Evolutionary conservation across 1,140 invertebrate species (phyloP).

Genomic region (Penaeus chinensis): DNA sequence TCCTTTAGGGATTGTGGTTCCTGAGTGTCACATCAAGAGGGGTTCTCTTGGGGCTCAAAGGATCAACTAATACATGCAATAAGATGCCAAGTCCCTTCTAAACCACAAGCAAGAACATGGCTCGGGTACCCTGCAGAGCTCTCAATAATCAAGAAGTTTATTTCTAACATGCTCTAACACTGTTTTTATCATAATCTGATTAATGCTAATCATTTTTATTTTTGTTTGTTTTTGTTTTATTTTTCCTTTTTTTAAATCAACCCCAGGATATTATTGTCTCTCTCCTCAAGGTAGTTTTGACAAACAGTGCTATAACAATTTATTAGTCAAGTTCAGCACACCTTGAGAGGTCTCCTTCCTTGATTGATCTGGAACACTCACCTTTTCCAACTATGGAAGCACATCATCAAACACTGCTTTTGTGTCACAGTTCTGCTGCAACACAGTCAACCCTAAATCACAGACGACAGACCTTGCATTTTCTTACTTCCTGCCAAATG

Average conservation of each 20-base stretch:
- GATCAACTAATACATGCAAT: slow-evolving; percentile 44
- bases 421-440: slow-evolving; percentile 34
- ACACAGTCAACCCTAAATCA: slow-evolving; percentile 56
- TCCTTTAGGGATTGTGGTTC: not conserved
- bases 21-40: not conserved
- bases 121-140: too few species aligned
- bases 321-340: slow-evolving; percentile 18
- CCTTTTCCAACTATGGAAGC: slow-evolving; percentile 57
- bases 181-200: not conserved
- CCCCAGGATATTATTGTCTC: too few species aligned
- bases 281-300: not conserved
- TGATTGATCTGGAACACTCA: slow-evolving; percentile 31
- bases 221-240: too few species aligned
- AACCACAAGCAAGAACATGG: slow-evolving; percentile 27
- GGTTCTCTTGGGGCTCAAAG: slow-evolving; percentile 33
- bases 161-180: not conserved
- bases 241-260: too few species aligned
- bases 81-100: slow-evolving; percentile 30
- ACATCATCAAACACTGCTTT: slow-evolving; percentile 46
- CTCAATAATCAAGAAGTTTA: not conserved
- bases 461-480: slow-evolving; percentile 51
- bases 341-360: slow-evolving; percentile 15
- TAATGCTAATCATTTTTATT: too few species aligned
- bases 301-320: slow-evolving; percentile 21
- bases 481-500: slow-evolving; percentile 18